These are phyloP conservation scores for Scomber scombrus DNA, from an alignment of 2,113 vertebrate species.

Conservation along the genomic window DNA sequence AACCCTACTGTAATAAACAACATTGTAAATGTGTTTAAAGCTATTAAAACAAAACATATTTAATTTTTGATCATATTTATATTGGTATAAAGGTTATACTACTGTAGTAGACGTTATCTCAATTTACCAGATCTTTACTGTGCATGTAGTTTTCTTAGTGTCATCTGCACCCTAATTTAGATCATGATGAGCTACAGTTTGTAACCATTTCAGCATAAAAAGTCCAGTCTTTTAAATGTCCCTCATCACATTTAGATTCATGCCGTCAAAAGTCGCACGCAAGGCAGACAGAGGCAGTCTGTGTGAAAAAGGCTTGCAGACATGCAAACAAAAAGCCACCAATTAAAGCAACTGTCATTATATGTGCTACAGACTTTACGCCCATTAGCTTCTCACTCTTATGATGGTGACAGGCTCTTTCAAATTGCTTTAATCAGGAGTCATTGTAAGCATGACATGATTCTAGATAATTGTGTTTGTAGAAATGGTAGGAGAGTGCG, in stretches of 20 bases:
- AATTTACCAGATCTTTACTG: not conserved
- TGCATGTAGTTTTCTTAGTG: not conserved
- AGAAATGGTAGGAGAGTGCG: conserved; percentile 15
- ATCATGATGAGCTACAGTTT: not conserved
- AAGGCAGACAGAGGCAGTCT: not conserved
- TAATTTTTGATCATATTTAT: not conserved
- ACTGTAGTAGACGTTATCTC: not conserved
- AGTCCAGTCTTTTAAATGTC: not conserved
- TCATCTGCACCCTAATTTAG: not conserved
- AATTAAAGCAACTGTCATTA: conserved; percentile 49
- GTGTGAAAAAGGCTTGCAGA: conserved; percentile 16
- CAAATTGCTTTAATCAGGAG: conserved; percentile 33
- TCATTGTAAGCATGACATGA: conserved; percentile 12
- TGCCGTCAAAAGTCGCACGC: not conserved
- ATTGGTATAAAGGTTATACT: not conserved
- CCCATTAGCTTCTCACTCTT: conserved; percentile 28
- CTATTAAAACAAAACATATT: no score
- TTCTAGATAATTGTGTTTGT: conserved; percentile 32
- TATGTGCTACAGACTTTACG: conserved; percentile 36
- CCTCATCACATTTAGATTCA: not conserved
- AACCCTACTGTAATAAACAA: no score
- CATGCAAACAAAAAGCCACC: conserved; percentile 52
- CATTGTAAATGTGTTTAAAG: no score
- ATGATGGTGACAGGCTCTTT: conserved; percentile 15
- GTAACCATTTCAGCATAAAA: not conserved